A percentile compares a stretch with the other conserved stretches of the same genome.
Evolutionary conservation across 2,888 invertebrate genomes (phyloP).

Genomic region (Xestobium rufovillosum): DNA sequence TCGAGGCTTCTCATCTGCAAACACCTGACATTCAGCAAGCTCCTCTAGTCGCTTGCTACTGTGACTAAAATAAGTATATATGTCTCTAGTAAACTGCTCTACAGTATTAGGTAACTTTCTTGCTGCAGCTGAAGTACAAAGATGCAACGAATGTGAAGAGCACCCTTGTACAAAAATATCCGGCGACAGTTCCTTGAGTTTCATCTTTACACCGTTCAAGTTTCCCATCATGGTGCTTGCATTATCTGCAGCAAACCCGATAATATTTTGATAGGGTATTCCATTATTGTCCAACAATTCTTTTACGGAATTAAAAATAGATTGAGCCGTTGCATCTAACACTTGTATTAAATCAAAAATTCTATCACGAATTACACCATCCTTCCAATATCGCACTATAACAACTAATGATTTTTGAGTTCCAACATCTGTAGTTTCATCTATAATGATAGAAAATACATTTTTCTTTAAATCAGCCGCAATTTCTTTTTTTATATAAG

Average conservation of each 20-base stretch:
- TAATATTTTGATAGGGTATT: constrained; percentile 10
- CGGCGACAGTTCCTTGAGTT: neutral
- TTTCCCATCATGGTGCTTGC: neutral
- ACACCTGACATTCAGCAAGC: neutral
- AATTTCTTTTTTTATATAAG: constrained; percentile 13
- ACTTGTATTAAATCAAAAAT: constrained; percentile 11
- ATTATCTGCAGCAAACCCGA: constrained; percentile 10
- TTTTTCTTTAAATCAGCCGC: constrained; percentile 12
- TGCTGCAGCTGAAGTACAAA: neutral
- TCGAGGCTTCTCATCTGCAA: constrained; percentile 2
- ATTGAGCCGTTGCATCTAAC: constrained; percentile 9
- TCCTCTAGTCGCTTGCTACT: neutral
- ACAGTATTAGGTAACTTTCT: neutral
- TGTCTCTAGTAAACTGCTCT: constrained; percentile 1
- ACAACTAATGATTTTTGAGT: constrained; percentile 21
- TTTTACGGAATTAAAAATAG: constrained; percentile 6
- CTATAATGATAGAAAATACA: constrained; percentile 24
- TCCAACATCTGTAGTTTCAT: constrained; percentile 25
- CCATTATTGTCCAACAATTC: constrained; percentile 7
- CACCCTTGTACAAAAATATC: neutral
- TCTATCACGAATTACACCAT: constrained; percentile 13
- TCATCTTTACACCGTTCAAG: neutral
- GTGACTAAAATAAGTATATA: neutral
- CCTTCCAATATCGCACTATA: constrained; percentile 17
- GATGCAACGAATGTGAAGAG: neutral